phyloP scores from a whole-genome alignment of 1,140 invertebrate genomes.

The Dolichoris vasculosae region DNA sequence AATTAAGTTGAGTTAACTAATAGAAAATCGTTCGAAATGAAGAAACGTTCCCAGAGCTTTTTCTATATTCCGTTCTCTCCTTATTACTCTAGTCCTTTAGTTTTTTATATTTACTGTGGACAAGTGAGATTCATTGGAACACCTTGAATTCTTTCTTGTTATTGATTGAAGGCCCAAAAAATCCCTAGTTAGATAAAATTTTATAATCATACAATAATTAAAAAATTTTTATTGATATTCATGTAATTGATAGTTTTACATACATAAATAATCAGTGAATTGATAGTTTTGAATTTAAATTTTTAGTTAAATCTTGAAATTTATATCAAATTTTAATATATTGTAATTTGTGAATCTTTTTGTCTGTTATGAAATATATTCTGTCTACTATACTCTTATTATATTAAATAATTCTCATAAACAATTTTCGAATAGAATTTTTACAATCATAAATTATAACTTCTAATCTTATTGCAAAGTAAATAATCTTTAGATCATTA shows the following conservation, averaged over 20 bases:
- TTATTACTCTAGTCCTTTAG: constrained; percentile 43
- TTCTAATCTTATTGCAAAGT: too few relatives aligned
- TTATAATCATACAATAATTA: constrained; percentile 27
- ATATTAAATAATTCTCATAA: too few relatives aligned
- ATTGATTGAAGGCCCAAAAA: constrained; percentile 25
- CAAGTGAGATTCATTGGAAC: constrained; percentile 49
- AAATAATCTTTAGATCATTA: too few relatives aligned
- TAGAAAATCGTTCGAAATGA: constrained; percentile 68
- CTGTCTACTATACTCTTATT: too few relatives aligned
- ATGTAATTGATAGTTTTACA: constrained; percentile 33
- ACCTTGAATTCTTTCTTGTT: constrained; percentile 26
- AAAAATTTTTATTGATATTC: neutral
- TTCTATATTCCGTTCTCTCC: neutral
- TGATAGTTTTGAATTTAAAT: too few relatives aligned
- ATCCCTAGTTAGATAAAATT: constrained; percentile 35
- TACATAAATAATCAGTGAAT: neutral
- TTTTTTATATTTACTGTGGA: constrained; percentile 35
- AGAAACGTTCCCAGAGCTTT: constrained; percentile 65
- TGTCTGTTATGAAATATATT: too few relatives aligned
- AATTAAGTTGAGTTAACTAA: constrained; percentile 73
- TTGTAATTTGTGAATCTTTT: too few relatives aligned
- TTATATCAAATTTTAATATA: too few relatives aligned
- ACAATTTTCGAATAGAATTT: too few relatives aligned
- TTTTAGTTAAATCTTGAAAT: too few relatives aligned
- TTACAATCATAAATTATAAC: too few relatives aligned